These are phyloP conservation scores for Amphimedon queenslandica DNA, from an alignment of 37 sponge, comb jelly and placozoan species.

Conservation along the genomic window DNA sequence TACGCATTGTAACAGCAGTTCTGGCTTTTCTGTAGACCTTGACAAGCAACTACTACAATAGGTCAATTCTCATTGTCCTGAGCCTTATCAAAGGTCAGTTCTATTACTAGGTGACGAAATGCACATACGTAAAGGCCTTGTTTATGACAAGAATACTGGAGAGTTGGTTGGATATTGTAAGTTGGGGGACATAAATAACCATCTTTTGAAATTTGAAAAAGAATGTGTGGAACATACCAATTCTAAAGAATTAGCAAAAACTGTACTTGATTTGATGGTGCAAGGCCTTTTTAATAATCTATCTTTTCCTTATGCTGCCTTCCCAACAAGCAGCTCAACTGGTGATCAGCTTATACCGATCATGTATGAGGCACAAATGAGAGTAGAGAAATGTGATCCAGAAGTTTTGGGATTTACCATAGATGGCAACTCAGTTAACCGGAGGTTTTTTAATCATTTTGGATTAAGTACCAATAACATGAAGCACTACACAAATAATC, in stretches of 20 bases:
- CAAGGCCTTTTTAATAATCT: not conserved
- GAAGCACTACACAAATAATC: not conserved
- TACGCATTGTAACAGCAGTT: not conserved
- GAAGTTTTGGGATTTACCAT: not conserved
- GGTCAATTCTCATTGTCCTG: constrained; percentile 2
- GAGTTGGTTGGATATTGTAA: too few relatives aligned
- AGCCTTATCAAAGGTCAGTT: not conserved
- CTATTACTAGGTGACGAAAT: constrained; percentile 24
- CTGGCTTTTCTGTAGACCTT: not conserved
- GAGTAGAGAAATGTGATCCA: not conserved
- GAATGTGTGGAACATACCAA: not conserved
- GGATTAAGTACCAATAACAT: not conserved
- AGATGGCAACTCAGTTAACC: not conserved
- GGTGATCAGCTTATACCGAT: not conserved
- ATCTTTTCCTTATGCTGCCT: not conserved
- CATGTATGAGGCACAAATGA: not conserved
- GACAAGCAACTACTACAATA: not conserved
- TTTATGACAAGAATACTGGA: constrained; percentile 20
- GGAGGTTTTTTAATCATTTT: not conserved
- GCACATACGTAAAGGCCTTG: constrained; percentile 22
- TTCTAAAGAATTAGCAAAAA: not conserved
- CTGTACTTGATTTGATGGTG: constrained; percentile 1
- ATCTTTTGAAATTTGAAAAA: not conserved
- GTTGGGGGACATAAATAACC: not conserved
- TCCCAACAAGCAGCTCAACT: not conserved